Evolutionary conservation across 2,113 vertebrate genomes (phyloP).

Genomic region (Spheniscus mendiculus): DNA sequence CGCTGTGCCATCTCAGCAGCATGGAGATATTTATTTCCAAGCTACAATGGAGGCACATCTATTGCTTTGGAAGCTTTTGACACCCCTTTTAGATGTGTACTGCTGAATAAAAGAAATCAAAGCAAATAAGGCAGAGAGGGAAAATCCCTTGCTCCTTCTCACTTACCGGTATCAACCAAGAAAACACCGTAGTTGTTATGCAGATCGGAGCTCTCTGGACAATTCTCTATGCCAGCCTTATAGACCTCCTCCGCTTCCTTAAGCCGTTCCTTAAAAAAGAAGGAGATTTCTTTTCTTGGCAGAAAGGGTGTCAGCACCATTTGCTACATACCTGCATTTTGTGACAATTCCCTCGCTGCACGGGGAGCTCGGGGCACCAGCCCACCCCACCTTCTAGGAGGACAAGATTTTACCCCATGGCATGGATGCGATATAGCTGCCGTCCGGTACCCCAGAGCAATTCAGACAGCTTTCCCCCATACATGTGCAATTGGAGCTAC

Average conservation of each 20-base stretch:
- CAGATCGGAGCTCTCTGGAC: constrained; percentile 92
- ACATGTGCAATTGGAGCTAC: neutral
- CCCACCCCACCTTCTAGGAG: neutral
- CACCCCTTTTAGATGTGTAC: neutral
- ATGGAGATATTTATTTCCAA: neutral
- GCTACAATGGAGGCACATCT: neutral
- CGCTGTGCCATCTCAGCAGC: neutral
- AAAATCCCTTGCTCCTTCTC: neutral
- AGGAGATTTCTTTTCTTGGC: neutral
- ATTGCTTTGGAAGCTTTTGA: neutral
- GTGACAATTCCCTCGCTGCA: neutral
- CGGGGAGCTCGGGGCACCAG: rapidly evolving
- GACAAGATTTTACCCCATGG: neutral
- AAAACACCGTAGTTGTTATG: constrained; percentile 97
- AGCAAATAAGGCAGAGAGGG: neutral
- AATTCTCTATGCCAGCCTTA: constrained; percentile 87
- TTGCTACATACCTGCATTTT: neutral
- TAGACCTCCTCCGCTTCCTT: constrained; percentile 89
- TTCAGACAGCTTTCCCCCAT: neutral
- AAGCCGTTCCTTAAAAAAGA: constrained; percentile 81
- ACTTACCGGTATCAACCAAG: constrained; percentile 91
- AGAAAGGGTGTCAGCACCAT: neutral
- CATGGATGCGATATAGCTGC: neutral
- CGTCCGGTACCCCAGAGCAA: neutral
- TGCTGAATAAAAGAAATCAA: neutral